Base-by-base conservation (phyloP, 2,113 vertebrate genomes). In the Myotis yumanensis region DNA sequence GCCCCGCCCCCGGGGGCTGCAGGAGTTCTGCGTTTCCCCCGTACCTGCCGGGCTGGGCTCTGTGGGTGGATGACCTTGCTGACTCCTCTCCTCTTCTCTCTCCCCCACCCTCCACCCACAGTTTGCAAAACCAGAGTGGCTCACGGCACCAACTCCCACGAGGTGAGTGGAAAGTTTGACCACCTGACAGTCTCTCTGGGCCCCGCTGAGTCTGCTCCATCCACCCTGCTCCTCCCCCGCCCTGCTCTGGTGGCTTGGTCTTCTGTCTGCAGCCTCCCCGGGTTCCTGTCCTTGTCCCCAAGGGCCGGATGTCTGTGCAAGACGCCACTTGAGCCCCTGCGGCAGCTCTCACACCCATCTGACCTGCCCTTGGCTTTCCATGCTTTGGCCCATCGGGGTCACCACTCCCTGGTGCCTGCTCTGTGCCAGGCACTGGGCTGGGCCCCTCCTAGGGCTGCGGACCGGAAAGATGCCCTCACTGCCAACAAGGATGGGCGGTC, bases 51-150 rank as follows among this genome's bases (percentile, higher is more conserved):
- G 57, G 48, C 5, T 30, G 2, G 37, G 18, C 16, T 57, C 6
- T 18, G 51, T 16, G 46, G 37, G 3, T 23, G 22, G 64, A 5
- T 11, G 2, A 32, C 35, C 92, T 86, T 62, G 15, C 91, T 95
- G 5, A 68, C 90, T 68, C 11, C 57, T 77, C 64, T 95, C 83
- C 94, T 35, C 71, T 93, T 54, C 81, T 94, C 97, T 97, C 98
- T 96, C 97, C 96, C 97, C 40, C 75, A 17, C 79, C 43, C 72
- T 62, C 54, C 54, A 69, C 88, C 94, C 35, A 59, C 95, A 99
- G 99, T 99, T 98, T 99, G 99, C 98, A 99, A 99, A 99, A 99
- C 99, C 92, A 99, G 99, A 97, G 99, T 99, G 98, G 99, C 99
- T 96, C 99, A 99, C 54, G 99, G 99, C 98, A 99, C 99, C 98